Evolutionary conservation across 2,888 invertebrate species (phyloP).

Genomic region (Argyresthia goedartella): DNA sequence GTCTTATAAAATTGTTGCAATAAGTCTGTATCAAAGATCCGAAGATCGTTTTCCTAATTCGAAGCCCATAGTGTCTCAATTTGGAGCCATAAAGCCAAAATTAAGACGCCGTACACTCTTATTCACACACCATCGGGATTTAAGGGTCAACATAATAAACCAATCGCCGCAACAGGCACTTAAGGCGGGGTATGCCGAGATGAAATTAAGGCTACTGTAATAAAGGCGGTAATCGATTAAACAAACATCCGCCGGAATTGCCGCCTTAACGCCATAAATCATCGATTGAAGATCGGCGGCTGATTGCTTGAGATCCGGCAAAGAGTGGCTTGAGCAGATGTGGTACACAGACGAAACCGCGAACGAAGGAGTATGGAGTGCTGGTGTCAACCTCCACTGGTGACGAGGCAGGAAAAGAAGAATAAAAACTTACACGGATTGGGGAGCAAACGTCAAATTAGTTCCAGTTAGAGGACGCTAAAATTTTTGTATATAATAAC

Average conservation of each 20-base stretch:
- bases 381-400: no score
- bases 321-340: constrained; percentile 16
- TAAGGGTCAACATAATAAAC: not conserved
- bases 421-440: no score
- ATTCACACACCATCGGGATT: not conserved
- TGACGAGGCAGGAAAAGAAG: no score
- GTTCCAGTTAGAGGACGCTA: no score
- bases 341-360: not conserved
- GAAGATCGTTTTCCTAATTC: no score
- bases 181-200: constrained; percentile 15
- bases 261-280: constrained; percentile 48
- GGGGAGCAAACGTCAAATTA: no score
- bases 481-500: no score
- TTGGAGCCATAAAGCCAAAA: not conserved
- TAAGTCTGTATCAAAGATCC: no score
- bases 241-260: constrained; percentile 58
- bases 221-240: constrained; percentile 55
- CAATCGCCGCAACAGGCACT: constrained; percentile 6
- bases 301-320: constrained; percentile 38
- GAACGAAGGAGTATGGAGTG: no score
- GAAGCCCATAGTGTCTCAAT: no score
- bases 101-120: not conserved
- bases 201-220: constrained; percentile 36
- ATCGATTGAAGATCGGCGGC: constrained; percentile 47
- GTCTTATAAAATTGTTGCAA: no score